Evolutionary conservation across 2,888 invertebrate genomes (phyloP).

Genomic region (Drosophila macrothrix): DNA sequence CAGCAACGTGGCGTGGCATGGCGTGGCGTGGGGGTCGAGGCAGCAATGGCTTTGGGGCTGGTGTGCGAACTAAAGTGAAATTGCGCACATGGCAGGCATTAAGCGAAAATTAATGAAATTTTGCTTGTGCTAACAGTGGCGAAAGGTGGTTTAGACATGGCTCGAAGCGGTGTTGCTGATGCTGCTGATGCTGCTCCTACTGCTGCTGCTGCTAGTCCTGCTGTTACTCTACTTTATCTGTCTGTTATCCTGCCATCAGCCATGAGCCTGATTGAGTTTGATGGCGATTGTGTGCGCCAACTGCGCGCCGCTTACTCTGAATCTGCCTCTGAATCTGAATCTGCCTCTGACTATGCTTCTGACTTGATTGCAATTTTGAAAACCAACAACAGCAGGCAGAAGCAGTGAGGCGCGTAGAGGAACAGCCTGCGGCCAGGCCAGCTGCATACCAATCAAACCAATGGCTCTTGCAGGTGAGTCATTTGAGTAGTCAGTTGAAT

Average conservation of each 20-base stretch:
- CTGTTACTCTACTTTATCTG: constrained; percentile 33
- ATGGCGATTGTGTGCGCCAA: constrained; percentile 76
- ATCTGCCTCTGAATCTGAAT: constrained; percentile 28
- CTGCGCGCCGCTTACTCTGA: constrained; percentile 39
- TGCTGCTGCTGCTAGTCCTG: background rate
- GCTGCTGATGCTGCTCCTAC: constrained; percentile 16
- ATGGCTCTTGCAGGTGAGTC: constrained; percentile 38
- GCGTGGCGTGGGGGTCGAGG: background rate
- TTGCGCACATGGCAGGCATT: constrained; percentile 79
- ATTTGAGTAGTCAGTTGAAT: constrained; percentile 14
- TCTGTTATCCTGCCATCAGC: constrained; percentile 62
- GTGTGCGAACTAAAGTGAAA: constrained; percentile 55
- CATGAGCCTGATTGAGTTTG: constrained; percentile 78
- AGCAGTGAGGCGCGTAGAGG: constrained; percentile 11
- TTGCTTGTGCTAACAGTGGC: constrained; percentile 41
- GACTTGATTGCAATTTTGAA: constrained; percentile 76
- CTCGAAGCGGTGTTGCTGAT: constrained; percentile 19
- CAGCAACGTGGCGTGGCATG: background rate
- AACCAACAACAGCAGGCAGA: constrained; percentile 11
- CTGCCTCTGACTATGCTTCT: background rate
- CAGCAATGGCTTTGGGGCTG: background rate
- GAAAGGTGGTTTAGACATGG: constrained; percentile 33
- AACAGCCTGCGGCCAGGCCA: constrained; percentile 30
- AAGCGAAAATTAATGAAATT: constrained; percentile 81
- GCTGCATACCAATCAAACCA: constrained; percentile 73